A percentile compares a stretch with the other conserved stretches of the same genome.
Evolutionary conservation across 2,797 vertebrate genomes (phyloP).

Genomic region (Tokudaia muenninki): DNA sequence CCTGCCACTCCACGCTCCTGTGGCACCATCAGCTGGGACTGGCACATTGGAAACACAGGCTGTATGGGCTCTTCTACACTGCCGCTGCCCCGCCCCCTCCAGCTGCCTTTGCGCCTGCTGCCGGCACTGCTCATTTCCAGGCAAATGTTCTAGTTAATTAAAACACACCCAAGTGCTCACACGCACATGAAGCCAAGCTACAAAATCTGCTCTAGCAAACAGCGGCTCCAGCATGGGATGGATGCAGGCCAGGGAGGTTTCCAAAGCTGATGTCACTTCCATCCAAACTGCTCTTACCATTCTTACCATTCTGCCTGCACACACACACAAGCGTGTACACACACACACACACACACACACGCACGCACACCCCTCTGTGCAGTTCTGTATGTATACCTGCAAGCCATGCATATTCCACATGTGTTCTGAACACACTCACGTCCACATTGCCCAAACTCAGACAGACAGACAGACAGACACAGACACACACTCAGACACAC

Average conservation of each 20-base stretch:
- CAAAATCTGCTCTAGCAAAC: conserved; percentile 69
- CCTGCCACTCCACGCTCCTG: neutral
- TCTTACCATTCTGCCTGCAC: neutral
- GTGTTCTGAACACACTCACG: neutral
- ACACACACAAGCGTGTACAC: no score
- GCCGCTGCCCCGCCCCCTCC: conserved; percentile 71
- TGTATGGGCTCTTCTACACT: conserved; percentile 20
- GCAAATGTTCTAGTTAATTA: conserved; percentile 86
- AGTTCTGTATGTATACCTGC: neutral
- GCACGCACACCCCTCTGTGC: neutral
- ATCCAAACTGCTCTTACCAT: neutral
- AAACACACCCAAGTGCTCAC: conserved; percentile 84
- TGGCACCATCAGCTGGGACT: neutral
- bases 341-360: neutral
- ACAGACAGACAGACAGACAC: neutral
- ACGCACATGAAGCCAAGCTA: conserved; percentile 71
- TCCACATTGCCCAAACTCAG: no score
- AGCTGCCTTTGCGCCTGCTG: conserved; percentile 80
- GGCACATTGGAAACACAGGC: neutral
- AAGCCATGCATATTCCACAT: neutral
- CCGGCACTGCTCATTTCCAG: conserved; percentile 82
- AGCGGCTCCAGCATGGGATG: conserved; percentile 44
- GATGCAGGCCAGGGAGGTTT: neutral
- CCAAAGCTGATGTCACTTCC: neutral
- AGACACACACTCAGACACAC: neutral